Evolutionary conservation across 2,797 vertebrate genomes (phyloP), one percentile per base, ranked within the genome.

Genomic region (Zenarchopterus dispar): DNA sequence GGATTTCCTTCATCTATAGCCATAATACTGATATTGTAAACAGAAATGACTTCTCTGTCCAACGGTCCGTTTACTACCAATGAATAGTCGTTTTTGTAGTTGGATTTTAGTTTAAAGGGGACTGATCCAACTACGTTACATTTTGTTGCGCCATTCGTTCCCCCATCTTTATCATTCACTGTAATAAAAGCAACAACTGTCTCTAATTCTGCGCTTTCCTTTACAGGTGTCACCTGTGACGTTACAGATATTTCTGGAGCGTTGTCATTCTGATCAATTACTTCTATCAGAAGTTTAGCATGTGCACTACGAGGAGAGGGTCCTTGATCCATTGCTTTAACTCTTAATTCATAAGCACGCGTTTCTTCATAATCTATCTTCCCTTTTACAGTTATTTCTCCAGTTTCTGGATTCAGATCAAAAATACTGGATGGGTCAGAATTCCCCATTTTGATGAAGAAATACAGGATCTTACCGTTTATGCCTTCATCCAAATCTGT

Each of bases 1-100:
- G 94, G 95, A 11, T 0, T 67, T 22, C 96, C 96, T 19, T 92
- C 92, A 55, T 97, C 94, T 0, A 86, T 91, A 6, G 94, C 94
- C 0, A 72, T 87, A 56, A 97, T 82, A 1, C 93, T 95, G 48
- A 96, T 91, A 55, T 95, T 95, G 69, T 96, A 97, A 56, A 80
- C 45, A 49, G 90, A 82, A 43, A 79, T 88, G 22, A 51, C 91
- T 79, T 97, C 96, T 1, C 93, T 92, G 83, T 97, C 95, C 44
- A 97, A 82, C 0, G 78, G 82, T 66, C 93, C 93, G 73, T 92
- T 90, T 22, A 95, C 95, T 21, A 95, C 79, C 75, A 96, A 86
- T 70, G 91, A 86, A 84, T 84, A 88, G 73, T 93, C 69, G 70
- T 87, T 79, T 87, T 90, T 85, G 53, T 92, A 71, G 78, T 91